Evolutionary conservation across 2,797 vertebrate species (phyloP).

Genomic region (Aplochiton taeniatus): DNA sequence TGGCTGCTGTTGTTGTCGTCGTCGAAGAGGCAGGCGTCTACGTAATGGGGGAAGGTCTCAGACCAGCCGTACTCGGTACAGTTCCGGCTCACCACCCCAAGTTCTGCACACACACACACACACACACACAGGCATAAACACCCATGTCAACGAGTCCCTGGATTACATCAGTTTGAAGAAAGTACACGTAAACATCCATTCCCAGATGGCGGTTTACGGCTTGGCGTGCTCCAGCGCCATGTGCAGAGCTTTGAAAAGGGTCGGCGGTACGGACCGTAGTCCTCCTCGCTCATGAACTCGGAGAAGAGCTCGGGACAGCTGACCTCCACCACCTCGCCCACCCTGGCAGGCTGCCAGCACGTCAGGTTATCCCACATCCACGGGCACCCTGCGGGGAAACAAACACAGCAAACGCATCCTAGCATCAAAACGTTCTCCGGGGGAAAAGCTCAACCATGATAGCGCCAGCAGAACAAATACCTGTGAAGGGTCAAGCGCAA

Average conservation of each 20-base stretch:
- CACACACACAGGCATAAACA: conserved; percentile 65
- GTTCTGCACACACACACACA: conserved; percentile 73
- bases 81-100: conserved; percentile 87
- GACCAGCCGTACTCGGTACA: conserved; percentile 93
- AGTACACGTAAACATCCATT: background rate
- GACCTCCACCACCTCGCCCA: conserved; percentile 86
- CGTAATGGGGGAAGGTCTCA: conserved; percentile 88
- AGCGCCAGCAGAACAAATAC: too few relatives aligned
- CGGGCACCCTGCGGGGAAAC: conserved; percentile 77
- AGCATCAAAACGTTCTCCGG: background rate
- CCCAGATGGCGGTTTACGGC: background rate
- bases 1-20: conserved; percentile 81
- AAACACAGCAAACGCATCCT: background rate
- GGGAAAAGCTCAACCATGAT: background rate
- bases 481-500: too few relatives aligned
- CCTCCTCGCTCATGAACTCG: conserved; percentile 82
- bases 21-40: conserved; percentile 83
- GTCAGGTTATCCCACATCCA: conserved; percentile 97
- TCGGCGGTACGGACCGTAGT: conserved; percentile 68
- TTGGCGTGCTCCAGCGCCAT: too few relatives aligned
- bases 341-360: conserved; percentile 85
- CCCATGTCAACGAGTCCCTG: background rate
- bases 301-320: conserved; percentile 88
- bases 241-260: too few relatives aligned
- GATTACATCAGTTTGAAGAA: background rate